Percentiles rank a stretch among this genome's conserved stretches.
These are phyloP conservation scores for Coecobrya sp. DNA, from an alignment of 2,888 invertebrate species.

Conservation along the genomic window DNA sequence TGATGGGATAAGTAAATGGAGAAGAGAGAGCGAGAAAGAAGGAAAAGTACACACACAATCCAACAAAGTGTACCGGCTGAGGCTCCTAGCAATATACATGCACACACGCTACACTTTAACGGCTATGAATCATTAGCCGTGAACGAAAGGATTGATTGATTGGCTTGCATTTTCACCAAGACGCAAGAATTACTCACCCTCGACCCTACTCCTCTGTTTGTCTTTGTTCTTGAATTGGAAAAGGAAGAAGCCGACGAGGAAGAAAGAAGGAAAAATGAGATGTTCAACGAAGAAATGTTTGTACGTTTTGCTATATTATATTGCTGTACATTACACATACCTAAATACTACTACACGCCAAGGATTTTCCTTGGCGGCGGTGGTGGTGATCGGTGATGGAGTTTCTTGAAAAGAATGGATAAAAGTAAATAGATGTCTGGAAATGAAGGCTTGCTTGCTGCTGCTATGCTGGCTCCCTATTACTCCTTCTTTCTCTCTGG, in stretches of 20 bases:
- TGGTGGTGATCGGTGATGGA: constrained; percentile 44
- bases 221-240: constrained; percentile 79
- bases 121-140: constrained; percentile 80
- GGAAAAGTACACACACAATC: constrained; percentile 24
- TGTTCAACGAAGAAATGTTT: constrained; percentile 55
- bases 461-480: constrained; percentile 14
- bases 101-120: neutral
- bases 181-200: constrained; percentile 81
- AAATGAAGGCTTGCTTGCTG: constrained; percentile 27
- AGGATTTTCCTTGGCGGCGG: neutral
- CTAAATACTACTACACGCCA: constrained; percentile 21
- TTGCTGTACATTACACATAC: neutral
- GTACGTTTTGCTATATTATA: constrained; percentile 7
- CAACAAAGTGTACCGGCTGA: neutral
- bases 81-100: neutral
- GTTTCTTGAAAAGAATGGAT: constrained; percentile 61
- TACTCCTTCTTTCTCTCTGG: neutral
- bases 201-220: constrained; percentile 74
- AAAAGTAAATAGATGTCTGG: constrained; percentile 71
- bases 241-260: constrained; percentile 26
- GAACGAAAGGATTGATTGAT: constrained; percentile 81
- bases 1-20: constrained; percentile 35
- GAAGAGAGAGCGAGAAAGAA: constrained; percentile 29
- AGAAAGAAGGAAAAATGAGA: constrained; percentile 65
- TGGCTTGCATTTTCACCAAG: constrained; percentile 80